Conservation (phyloP, 2,888 invertebrate species). For the Drosophila affinis region DNA sequence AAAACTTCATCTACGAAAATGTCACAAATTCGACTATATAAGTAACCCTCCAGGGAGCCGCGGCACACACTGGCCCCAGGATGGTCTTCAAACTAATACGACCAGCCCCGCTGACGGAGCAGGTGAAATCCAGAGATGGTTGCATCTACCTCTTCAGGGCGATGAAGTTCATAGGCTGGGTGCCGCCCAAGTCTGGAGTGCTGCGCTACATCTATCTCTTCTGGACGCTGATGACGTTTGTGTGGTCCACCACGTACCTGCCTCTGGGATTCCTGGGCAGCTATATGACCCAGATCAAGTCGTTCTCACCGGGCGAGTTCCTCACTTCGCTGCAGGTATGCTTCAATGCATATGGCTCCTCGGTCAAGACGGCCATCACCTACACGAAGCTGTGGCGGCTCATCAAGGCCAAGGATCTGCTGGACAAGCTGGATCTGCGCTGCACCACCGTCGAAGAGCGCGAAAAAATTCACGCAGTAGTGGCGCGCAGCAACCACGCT, state of each 20-base stretch:
- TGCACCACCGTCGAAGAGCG: slow-evolving; percentile 54
- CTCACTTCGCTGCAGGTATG: slow-evolving; percentile 71
- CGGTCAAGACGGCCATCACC: slow-evolving; percentile 60
- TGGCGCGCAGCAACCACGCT: slow-evolving; percentile 57
- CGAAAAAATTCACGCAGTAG: slow-evolving; percentile 53
- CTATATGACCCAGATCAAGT: slow-evolving; percentile 55
- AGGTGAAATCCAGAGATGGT: slow-evolving; percentile 49
- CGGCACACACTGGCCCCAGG: slow-evolving; percentile 3
- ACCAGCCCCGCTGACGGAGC: slow-evolving; percentile 50
- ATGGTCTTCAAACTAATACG: slow-evolving; percentile 62
- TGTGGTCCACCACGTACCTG: slow-evolving; percentile 48
- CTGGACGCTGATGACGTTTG: slow-evolving; percentile 52
- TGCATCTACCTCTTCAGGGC: slow-evolving; percentile 61
- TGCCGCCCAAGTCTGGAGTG: slow-evolving; percentile 51
- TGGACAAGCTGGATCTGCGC: slow-evolving; percentile 66
- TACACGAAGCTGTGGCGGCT: slow-evolving; percentile 58
- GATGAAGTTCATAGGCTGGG: slow-evolving; percentile 63
- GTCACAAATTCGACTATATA: slow-evolving; percentile 47
- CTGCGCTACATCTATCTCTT: slow-evolving; percentile 49
- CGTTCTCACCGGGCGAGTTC: slow-evolving; percentile 65
- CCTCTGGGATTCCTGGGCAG: slow-evolving; percentile 63
- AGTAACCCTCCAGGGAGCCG: slow-evolving; percentile 4
- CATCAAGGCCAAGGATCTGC: slow-evolving; percentile 47
- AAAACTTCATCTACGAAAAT: slow-evolving; percentile 48
- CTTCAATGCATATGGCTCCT: slow-evolving; percentile 69